Evolutionary conservation across 1,140 invertebrate species (phyloP), one percentile per base, ranked within the genome.

Genomic region (Drosophila ananassae): DNA sequence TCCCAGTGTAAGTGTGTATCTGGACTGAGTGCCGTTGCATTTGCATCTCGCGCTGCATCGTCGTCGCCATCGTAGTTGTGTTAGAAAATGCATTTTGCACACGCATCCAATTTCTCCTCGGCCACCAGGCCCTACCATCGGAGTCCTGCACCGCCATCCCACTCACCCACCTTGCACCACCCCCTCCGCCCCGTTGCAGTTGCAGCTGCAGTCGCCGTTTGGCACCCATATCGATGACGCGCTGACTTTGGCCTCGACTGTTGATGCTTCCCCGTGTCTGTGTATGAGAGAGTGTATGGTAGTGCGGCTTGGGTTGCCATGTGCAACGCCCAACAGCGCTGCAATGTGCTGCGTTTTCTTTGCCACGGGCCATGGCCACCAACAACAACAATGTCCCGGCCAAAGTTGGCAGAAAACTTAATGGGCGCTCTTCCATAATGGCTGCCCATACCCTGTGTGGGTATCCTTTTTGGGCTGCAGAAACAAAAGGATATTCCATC

Each of bases 81-180:
- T 84, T 84, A 89, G 78, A 84, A 84, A 90, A 83, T 90, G 71
- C 82, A 87, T 87, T 85, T 87, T 87, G 83, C 82, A 87, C 82
- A 87, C 82, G 82, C 82, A 87, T 87, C 83, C 82, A 87, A 87
- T 87, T 87, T 87, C 82, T 87, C 76, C 44, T 68, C 60, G 30
- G 41, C 41, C 41, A 44, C 8, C 50, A 21, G 37, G 25, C 47
- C 62, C 74, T 77, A 63, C 63, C 13, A 52, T 56, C 30, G 39
- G 30, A 57, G 12, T 32, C 44, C 61, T 12, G 25, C 6, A 22
- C 50, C 6, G 17, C 22, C 28, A 21, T 24, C 30, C 6, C 32
- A 2, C 6, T 17, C 28, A 8, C 52, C 25, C 28, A 3, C 13
- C n/a, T 21, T 12, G 17, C 13, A 32, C 10, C 13, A 2, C 28